phyloP scores from a whole-genome alignment of 1,140 invertebrate genomes.

The Drosophila parabipectinata region DNA sequence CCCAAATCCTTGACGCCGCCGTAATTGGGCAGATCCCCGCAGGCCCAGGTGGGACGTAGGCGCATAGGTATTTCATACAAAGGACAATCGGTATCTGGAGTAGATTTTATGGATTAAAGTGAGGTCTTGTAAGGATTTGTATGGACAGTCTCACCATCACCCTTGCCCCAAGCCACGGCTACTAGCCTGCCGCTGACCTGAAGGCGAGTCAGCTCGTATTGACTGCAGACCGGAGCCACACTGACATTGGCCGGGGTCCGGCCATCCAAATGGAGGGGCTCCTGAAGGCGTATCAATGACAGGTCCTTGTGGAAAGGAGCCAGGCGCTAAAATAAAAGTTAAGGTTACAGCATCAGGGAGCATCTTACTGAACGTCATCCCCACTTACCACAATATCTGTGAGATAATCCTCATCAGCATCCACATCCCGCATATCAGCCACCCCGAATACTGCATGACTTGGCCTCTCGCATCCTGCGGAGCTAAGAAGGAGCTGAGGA shows the following conservation, averaged over 20 bases:
- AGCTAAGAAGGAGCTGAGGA: conserved; percentile 44
- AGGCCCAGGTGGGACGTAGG: conserved; percentile 46
- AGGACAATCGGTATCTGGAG: conserved; percentile 53
- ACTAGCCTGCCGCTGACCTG: conserved; percentile 51
- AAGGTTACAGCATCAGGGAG: neutral
- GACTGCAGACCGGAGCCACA: conserved; percentile 51
- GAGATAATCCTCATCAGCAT: conserved; percentile 60
- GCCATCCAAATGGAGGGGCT: conserved; percentile 16
- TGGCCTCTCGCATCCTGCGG: conserved; percentile 53
- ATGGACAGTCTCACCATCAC: conserved; percentile 36
- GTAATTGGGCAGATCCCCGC: conserved; percentile 27
- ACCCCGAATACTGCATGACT: conserved; percentile 67
- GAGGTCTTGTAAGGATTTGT: no score
- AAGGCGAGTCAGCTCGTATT: conserved; percentile 53
- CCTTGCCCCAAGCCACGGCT: conserved; percentile 60
- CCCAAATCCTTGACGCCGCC: conserved; percentile 22
- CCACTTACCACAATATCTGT: conserved; percentile 49
- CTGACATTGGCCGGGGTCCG: conserved; percentile 16
- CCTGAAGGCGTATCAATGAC: conserved; percentile 36
- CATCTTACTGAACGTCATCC: neutral
- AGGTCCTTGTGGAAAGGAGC: conserved; percentile 41
- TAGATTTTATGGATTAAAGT: neutral
- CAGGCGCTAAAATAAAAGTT: conserved; percentile 13
- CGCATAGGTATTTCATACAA: conserved; percentile 69
- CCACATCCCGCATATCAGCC: conserved; percentile 55